Evolutionary conservation across 2,113 vertebrate genomes (phyloP), one percentile per base, ranked within the genome.

Genomic region (Cavia aperea): DNA sequence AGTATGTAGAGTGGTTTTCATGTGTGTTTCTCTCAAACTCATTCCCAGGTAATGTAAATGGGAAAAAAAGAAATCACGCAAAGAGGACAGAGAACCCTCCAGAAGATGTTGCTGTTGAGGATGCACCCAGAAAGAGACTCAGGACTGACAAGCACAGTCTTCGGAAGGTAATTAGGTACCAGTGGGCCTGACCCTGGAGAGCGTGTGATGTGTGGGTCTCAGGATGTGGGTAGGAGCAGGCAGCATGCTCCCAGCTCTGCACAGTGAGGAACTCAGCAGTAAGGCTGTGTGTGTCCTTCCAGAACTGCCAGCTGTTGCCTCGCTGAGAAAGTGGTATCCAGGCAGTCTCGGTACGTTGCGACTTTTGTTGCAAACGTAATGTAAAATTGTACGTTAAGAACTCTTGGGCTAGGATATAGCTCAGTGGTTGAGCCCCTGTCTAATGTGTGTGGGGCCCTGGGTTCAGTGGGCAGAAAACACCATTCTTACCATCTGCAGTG

Each of bases 11-110:
- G 91, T 94, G 94, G 94, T 96, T 97, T 97, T 97, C 97, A 98
- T 86, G 90, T 95, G 92, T 75, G 89, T 97, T 97, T 97, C 93
- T 51, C 3, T 31, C 16, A 86, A 16, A 96, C 95, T 95, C 94
- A 92, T 96, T 90, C 94, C 96, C 97, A 98, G 98, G 98, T 97
- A 97, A 97, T 95, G 89, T 97, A 93, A 97, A 94, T 96, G 98
- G 97, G 96, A 98, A 98, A 94, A 98, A 97, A 97, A 97, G 98
- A 97, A 97, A 94, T 96, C 97, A 97, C 95, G 94, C 97, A 94
- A 98, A 97, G 97, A 97, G 97, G 96, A 96, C 96, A 86, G 97
- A 96, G 97, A 97, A 97, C 78, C 96, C 96, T 87, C 90, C 96
- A 66, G 98, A 97, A 95, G 98, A 97, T 70, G 92, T 94, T 31